Evolutionary conservation across 2,797 vertebrate genomes (phyloP), one percentile per base, ranked within the genome.

Genomic region (Pangasius sanitwongsei): DNA sequence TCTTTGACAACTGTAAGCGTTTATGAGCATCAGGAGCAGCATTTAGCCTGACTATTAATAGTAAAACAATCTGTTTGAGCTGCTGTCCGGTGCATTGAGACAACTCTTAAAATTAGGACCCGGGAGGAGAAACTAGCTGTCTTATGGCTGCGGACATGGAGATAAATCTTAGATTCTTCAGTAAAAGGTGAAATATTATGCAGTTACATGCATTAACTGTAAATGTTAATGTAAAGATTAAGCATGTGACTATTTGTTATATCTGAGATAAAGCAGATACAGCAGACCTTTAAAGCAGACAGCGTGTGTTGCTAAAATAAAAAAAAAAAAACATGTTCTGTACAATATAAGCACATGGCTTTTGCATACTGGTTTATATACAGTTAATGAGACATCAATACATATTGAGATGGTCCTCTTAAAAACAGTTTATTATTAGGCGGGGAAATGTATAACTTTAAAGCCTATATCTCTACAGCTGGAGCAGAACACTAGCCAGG

Each of bases 1-100:
- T 92, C 86, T 61, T 63, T 75, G 53, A 28, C 50, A 59, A 70
- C 12, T 84, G 87, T 67, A 78, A 72, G 91, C 1, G 65, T 94
- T 94, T 94, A 94, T 53, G 86, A 84, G 84, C 34, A 55, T 81
- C 86, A 44, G 67, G 50, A 83, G 78, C 55, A 87, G 89, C 77
- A 81, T 87, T 90, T 90, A 65, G 87, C 89, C 90, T 87, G 75
- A 67, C 83, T 89, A 87, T 78, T 87, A 90, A 91, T 90, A 87
- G 90, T 72, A 69, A 69, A 91, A 90, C 87, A 86, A 92, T 89
- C 82, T 83, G 91, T 89, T 90, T 72, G 78, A 87, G 53, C 67
- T 83, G 78, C 67, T 37, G 83, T 85, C 83, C n/a, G 4, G 6
- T 53, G 63, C 5, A 0, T 53, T 53, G 31, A 59, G 53, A 41